phyloP scores from a whole-genome alignment of 2,888 invertebrate genomes.

The Dione vanillae region DNA sequence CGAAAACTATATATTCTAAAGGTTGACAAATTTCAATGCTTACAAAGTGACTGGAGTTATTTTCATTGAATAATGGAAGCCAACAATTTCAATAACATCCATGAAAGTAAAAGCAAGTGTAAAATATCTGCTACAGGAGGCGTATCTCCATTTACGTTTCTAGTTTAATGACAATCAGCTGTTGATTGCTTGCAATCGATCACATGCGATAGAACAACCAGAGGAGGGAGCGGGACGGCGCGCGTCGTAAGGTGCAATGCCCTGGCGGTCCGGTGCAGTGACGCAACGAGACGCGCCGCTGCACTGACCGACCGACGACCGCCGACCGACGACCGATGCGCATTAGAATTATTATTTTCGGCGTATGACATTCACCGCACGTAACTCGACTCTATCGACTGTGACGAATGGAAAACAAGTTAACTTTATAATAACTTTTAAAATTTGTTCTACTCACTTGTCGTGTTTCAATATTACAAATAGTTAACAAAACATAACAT shows the following conservation, averaged over 20 bases:
- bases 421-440: constrained; percentile 15
- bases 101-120: constrained; percentile 21
- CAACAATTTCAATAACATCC: constrained; percentile 13
- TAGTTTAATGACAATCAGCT: constrained; percentile 69
- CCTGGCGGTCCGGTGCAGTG: constrained; percentile 74
- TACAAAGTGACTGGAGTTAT: neutral
- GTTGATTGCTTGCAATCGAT: constrained; percentile 71
- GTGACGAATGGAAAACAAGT: constrained; percentile 66
- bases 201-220: constrained; percentile 56
- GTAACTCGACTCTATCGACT: constrained; percentile 58
- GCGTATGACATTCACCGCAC: constrained; percentile 75
- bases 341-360: constrained; percentile 70
- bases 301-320: constrained; percentile 72
- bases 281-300: constrained; percentile 74
- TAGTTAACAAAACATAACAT: neutral
- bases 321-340: constrained; percentile 55
- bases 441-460: constrained; percentile 1
- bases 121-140: constrained; percentile 10
- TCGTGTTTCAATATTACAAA: neutral
- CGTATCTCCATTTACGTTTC: constrained; percentile 43
- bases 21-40: neutral
- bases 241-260: constrained; percentile 76
- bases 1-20: neutral
- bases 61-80: neutral
- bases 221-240: constrained; percentile 53